phyloP scores from a whole-genome alignment of 2,888 invertebrate species.

The Polymixis lichenea region DNA sequence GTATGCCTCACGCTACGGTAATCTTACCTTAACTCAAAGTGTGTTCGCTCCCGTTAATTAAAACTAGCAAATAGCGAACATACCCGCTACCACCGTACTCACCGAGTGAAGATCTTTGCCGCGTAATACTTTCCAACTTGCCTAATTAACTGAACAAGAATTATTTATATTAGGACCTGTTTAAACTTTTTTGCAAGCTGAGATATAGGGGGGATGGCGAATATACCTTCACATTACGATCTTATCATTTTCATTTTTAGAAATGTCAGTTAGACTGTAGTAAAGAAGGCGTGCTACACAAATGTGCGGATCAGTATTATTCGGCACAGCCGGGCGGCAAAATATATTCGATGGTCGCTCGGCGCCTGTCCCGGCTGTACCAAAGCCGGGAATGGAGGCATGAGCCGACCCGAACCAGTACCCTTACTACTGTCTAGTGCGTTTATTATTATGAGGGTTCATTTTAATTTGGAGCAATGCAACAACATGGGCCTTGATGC shows the following conservation, averaged over 20 bases:
- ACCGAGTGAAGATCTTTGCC: slow-evolving; percentile 15
- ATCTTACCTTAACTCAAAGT: slow-evolving; percentile 49
- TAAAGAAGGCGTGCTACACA: neutral
- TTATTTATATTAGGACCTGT: slow-evolving; percentile 33
- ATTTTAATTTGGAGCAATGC: neutral
- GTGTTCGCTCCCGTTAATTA: slow-evolving; percentile 62
- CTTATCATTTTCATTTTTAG: neutral
- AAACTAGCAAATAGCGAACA: slow-evolving; percentile 56
- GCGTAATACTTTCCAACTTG: slow-evolving; percentile 47
- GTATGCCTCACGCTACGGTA: slow-evolving; percentile 1
- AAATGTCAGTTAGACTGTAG: neutral
- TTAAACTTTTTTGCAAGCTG: neutral
- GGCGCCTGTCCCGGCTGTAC: neutral
- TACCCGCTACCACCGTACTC: slow-evolving; percentile 21
- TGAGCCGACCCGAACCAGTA: neutral
- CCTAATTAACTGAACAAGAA: slow-evolving; percentile 52
- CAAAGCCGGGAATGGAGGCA: neutral
- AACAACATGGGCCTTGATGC: neutral
- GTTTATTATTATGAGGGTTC: neutral
- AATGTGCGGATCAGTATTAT: neutral
- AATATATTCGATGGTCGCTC: neutral
- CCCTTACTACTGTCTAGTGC: too few relatives aligned
- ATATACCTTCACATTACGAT: neutral
- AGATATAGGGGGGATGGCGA: too few relatives aligned
- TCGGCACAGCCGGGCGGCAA: neutral